A percentile compares a stretch with the other conserved stretches of the same genome.
Evolutionary conservation across 2,797 vertebrate species (phyloP).

Genomic region (Philypnodon macrostomus): DNA sequence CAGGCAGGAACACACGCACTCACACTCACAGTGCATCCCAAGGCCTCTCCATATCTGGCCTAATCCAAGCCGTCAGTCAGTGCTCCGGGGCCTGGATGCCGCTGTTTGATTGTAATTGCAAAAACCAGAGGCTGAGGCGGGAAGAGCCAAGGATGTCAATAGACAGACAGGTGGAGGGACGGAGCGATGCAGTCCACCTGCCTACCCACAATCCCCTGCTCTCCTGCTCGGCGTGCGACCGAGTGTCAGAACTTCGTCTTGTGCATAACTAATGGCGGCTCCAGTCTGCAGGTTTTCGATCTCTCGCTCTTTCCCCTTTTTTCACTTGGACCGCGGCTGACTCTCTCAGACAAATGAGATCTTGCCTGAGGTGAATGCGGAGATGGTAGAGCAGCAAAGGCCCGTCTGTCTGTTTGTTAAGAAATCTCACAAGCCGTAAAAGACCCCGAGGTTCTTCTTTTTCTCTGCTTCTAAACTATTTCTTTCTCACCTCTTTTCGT

Average conservation of each 20-base stretch:
- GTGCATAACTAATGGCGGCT: slow-evolving; percentile 88
- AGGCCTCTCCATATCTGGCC: slow-evolving; percentile 64
- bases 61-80: slow-evolving; percentile 74
- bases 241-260: slow-evolving; percentile 90
- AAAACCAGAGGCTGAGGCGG: slow-evolving; percentile 65
- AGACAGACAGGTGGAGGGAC: slow-evolving; percentile 59
- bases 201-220: slow-evolving; percentile 68
- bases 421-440: slow-evolving; percentile 46
- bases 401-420: slow-evolving; percentile 39
- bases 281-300: slow-evolving; percentile 58
- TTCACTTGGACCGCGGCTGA: slow-evolving; percentile 77
- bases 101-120: slow-evolving; percentile 79
- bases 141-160: slow-evolving; percentile 66
- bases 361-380: slow-evolving; percentile 72
- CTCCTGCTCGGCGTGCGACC: slow-evolving; percentile 68
- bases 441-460: slow-evolving; percentile 38
- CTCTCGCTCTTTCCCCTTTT: slow-evolving; percentile 27
- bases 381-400: slow-evolving; percentile 50
- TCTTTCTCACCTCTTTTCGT: slow-evolving; percentile 11
- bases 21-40: slow-evolving; percentile 46
- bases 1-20: slow-evolving; percentile 42
- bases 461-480: slow-evolving; percentile 22
- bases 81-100: slow-evolving; percentile 68
- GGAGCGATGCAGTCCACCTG: slow-evolving; percentile 64
- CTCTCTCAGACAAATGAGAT: slow-evolving; percentile 83